These are phyloP conservation scores for Cettia cetti DNA, from an alignment of 2,113 vertebrate genomes.

Conservation along the genomic window DNA sequence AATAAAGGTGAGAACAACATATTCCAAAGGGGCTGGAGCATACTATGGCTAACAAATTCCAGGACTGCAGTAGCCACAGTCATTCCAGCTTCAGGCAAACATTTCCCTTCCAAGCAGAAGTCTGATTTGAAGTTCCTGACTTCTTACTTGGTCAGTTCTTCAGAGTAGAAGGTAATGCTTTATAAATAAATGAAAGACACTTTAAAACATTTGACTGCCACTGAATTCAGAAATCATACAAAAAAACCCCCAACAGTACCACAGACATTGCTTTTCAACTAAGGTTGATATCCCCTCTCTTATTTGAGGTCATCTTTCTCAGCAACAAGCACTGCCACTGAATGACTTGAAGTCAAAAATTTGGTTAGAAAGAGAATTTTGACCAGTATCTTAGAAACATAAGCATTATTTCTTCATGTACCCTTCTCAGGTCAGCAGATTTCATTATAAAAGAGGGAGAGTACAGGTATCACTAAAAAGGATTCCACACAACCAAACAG, in stretches of 20 bases:
- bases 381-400: not conserved
- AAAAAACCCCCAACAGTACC: not conserved
- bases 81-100: not conserved
- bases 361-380: not conserved
- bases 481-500: not conserved
- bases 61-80: not conserved
- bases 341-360: not conserved
- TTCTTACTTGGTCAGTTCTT: not conserved
- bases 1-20: not conserved
- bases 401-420: not conserved
- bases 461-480: not conserved
- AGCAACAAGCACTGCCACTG: not conserved
- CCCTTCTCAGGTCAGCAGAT: not conserved
- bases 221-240: not conserved
- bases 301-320: not conserved
- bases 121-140: not conserved
- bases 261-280: not conserved
- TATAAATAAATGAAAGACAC: not conserved
- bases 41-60: not conserved
- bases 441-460: not conserved
- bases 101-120: not conserved
- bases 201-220: not conserved
- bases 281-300: not conserved
- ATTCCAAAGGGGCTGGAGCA: not conserved
- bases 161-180: not conserved